A percentile compares a stretch with the other conserved stretches of the same genome.
These are phyloP conservation scores for Caenorhabditis brenneri DNA, from an alignment of 1,140 invertebrate species.

Conservation along the genomic window DNA sequence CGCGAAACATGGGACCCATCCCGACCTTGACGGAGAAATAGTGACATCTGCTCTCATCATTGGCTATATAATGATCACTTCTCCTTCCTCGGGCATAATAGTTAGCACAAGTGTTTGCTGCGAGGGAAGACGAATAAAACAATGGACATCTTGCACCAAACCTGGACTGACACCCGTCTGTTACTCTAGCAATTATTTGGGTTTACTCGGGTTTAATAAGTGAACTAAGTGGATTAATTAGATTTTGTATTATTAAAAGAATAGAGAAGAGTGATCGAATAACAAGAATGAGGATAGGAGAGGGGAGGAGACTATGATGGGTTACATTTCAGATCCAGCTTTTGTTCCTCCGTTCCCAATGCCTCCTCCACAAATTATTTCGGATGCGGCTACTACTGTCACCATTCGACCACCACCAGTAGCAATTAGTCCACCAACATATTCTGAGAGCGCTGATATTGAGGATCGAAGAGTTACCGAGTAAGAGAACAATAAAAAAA, in stretches of 20 bases:
- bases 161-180: slow-evolving; percentile 26
- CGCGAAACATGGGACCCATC: background rate
- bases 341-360: background rate
- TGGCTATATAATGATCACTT: slow-evolving; percentile 36
- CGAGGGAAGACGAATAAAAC: slow-evolving; percentile 18
- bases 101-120: slow-evolving; percentile 36
- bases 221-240: slow-evolving; percentile 39
- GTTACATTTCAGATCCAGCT: background rate
- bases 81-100: background rate
- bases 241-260: slow-evolving; percentile 35
- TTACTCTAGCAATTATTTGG: slow-evolving; percentile 26
- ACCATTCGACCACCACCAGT: background rate
- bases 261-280: background rate
- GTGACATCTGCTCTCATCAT: slow-evolving; percentile 34
- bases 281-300: background rate
- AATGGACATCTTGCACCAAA: slow-evolving; percentile 33
- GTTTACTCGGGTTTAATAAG: slow-evolving; percentile 25
- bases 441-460: slow-evolving; percentile 3
- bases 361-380: background rate
- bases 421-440: background rate
- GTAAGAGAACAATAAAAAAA: background rate
- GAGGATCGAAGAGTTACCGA: slow-evolving; percentile 24
- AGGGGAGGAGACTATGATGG: background rate
- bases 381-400: background rate
- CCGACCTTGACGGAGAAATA: slow-evolving; percentile 22